These are phyloP conservation scores for Galago senegalensis DNA, from an alignment of 2,797 vertebrate species.

Conservation along the genomic window DNA sequence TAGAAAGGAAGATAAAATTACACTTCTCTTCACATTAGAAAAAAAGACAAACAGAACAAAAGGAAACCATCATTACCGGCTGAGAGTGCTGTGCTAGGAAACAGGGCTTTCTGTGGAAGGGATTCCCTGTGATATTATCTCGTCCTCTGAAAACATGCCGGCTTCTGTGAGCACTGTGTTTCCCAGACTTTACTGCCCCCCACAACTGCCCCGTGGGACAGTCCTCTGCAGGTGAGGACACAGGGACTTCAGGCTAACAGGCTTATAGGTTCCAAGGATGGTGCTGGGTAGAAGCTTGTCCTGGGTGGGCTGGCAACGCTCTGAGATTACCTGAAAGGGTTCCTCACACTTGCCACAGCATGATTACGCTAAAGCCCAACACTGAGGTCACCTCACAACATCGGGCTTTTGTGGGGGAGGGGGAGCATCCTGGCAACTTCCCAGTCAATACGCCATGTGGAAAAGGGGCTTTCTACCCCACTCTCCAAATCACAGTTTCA, in stretches of 20 bases:
- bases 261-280: neutral
- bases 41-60: constrained; percentile 21
- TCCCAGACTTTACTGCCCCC: neutral
- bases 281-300: neutral
- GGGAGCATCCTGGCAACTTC: neutral
- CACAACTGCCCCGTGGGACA: neutral
- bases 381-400: neutral
- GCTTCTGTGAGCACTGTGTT: neutral
- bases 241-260: neutral
- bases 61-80: neutral
- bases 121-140: neutral
- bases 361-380: neutral
- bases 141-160: constrained; percentile 35
- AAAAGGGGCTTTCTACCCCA: neutral
- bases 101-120: neutral
- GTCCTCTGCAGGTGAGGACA: neutral
- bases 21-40: constrained; percentile 64
- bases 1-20: constrained; percentile 85
- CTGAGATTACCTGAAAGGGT: neutral
- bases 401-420: neutral
- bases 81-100: neutral
- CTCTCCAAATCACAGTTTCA: neutral
- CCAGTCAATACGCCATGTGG: neutral
- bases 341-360: neutral
- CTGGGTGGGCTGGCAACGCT: neutral